Evolutionary conservation across 2,113 vertebrate species (phyloP).

Genomic region (Polypterus senegalus): DNA sequence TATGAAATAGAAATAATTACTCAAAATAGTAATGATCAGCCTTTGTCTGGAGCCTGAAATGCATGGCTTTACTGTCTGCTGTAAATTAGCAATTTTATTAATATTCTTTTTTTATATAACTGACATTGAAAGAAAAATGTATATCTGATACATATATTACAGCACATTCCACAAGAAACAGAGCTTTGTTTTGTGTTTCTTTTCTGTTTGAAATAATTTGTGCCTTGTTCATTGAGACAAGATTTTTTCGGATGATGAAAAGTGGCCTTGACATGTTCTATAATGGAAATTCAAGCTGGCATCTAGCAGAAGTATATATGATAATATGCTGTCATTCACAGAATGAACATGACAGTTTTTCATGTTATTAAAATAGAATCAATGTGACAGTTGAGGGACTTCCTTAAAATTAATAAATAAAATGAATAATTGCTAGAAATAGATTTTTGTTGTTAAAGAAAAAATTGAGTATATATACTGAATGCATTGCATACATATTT

Average conservation of each 20-base stretch:
- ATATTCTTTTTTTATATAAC: conserved; percentile 32
- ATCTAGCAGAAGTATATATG: conserved; percentile 30
- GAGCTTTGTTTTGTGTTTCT: conserved; percentile 42
- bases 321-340: conserved; percentile 40
- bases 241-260: conserved; percentile 36
- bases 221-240: conserved; percentile 30
- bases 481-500: no score
- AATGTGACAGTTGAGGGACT: background rate
- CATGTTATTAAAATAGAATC: conserved; percentile 28
- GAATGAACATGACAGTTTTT: conserved; percentile 2
- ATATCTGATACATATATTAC: conserved; percentile 37
- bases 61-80: no score
- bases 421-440: no score
- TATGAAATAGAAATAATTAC: no score
- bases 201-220: conserved; percentile 44
- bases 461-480: no score
- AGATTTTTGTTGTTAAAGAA: no score
- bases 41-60: no score
- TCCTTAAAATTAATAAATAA: no score
- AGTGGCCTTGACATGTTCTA: conserved; percentile 36
- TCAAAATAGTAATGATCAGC: no score
- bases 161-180: conserved; percentile 29
- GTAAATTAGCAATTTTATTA: conserved; percentile 24
- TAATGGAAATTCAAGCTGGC: conserved; percentile 50
- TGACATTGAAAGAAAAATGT: conserved; percentile 44